Percentiles rank a stretch among this genome's conserved stretches.
Conservation (phyloP, 2,888 invertebrate species). For the Rotaria magnacalcarata region DNA sequence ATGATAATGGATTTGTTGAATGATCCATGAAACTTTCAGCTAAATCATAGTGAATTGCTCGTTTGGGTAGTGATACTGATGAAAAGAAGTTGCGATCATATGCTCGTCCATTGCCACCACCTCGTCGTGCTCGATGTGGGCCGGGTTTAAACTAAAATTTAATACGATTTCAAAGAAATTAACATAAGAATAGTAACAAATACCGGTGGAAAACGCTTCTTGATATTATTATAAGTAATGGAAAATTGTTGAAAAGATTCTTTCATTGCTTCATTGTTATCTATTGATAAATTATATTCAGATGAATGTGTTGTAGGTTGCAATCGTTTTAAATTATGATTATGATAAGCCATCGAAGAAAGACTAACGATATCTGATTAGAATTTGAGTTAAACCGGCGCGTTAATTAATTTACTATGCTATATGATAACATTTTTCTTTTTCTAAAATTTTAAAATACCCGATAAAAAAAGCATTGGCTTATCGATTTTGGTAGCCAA, state of each 20-base stretch:
- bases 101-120: neutral
- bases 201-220: neutral
- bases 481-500: neutral
- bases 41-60: slow-evolving; percentile 1
- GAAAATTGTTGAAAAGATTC: neutral
- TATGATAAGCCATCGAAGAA: too few species aligned
- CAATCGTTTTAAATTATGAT: neutral
- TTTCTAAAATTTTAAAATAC: neutral
- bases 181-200: neutral
- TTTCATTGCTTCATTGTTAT: neutral
- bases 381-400: too few species aligned
- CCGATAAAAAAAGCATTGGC: neutral
- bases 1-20: slow-evolving; percentile 33
- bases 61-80: neutral
- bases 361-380: too few species aligned
- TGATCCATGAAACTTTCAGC: slow-evolving; percentile 32
- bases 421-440: too few species aligned
- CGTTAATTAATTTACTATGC: too few species aligned
- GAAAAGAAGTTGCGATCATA: neutral
- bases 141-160: neutral
- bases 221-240: neutral
- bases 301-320: neutral
- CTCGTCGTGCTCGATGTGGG: neutral
- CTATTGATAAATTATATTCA: neutral
- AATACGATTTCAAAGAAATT: neutral